Conservation (phyloP, 2,888 invertebrate genomes). For the Drosophila longiperda region DNA sequence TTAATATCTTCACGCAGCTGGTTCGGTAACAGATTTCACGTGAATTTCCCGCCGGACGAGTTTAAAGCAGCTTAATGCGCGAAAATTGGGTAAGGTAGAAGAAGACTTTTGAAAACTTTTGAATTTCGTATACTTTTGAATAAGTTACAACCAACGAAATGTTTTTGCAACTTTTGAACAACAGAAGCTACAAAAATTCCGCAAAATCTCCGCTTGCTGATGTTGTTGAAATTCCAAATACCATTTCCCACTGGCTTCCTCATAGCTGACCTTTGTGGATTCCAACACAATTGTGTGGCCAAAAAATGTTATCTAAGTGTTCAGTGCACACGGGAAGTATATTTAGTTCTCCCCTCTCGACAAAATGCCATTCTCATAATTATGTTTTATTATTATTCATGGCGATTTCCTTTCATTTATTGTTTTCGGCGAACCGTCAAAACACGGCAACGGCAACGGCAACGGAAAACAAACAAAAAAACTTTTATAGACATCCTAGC, state of each 20-base stretch:
- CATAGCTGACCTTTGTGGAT: constrained; percentile 33
- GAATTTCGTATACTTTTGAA: constrained; percentile 36
- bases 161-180: constrained; percentile 41
- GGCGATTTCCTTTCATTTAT: constrained; percentile 43
- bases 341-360: constrained; percentile 3
- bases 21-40: constrained; percentile 50
- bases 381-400: constrained; percentile 62
- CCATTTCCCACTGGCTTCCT: neutral
- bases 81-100: constrained; percentile 6
- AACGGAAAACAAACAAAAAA: constrained; percentile 39
- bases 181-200: constrained; percentile 30
- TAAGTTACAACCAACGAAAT: constrained; percentile 35
- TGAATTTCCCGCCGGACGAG: constrained; percentile 39
- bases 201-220: constrained; percentile 9
- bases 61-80: constrained; percentile 1
- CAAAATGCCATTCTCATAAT: constrained; percentile 50
- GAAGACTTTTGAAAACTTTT: constrained; percentile 35
- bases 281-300: constrained; percentile 17
- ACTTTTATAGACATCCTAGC: constrained; percentile 55
- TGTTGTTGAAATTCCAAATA: constrained; percentile 14
- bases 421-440: constrained; percentile 28
- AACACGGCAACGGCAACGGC: constrained; percentile 18
- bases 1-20: constrained; percentile 29
- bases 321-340: constrained; percentile 29
- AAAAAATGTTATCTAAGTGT: constrained; percentile 24